A percentile compares a stretch with the other conserved stretches of the same genome.
Conservation (phyloP, 2,797 vertebrate genomes). For the Intellagama lesueurii region DNA sequence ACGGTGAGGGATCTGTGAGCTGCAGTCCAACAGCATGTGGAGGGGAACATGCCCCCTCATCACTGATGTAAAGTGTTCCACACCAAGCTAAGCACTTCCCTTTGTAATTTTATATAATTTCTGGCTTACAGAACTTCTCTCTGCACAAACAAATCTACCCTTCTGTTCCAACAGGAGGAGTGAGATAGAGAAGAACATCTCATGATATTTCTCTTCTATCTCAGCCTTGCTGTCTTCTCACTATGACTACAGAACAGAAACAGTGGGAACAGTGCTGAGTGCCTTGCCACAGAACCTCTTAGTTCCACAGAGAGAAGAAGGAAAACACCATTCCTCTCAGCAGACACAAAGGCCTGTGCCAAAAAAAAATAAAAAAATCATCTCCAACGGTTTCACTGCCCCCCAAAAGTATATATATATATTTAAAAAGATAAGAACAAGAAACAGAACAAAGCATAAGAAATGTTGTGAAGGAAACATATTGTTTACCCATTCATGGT, state of each 20-base stretch:
- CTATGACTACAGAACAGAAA: background rate
- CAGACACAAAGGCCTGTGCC: background rate
- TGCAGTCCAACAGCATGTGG: background rate
- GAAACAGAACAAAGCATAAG: background rate
- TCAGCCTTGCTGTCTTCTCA: no score
- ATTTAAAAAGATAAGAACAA: no score
- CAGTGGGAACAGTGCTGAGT: background rate
- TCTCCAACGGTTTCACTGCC: background rate
- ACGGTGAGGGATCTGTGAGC: background rate
- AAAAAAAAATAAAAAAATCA: background rate
- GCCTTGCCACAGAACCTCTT: background rate
- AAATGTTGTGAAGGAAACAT: background rate
- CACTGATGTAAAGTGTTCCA: background rate
- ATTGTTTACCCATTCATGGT: background rate
- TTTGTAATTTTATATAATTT: no score
- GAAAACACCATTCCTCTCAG: background rate
- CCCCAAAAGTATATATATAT: background rate
- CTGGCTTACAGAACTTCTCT: background rate
- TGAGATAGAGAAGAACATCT: background rate
- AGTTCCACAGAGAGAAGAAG: background rate
- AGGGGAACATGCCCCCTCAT: background rate
- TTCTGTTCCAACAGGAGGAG: background rate
- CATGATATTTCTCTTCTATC: background rate
- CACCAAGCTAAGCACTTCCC: no score
- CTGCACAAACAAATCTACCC: background rate